A percentile compares a stretch with the other conserved stretches of the same genome.
These are phyloP conservation scores for Pristionchus fissidentatus DNA, from an alignment of 2,888 invertebrate species.

Conservation along the genomic window DNA sequence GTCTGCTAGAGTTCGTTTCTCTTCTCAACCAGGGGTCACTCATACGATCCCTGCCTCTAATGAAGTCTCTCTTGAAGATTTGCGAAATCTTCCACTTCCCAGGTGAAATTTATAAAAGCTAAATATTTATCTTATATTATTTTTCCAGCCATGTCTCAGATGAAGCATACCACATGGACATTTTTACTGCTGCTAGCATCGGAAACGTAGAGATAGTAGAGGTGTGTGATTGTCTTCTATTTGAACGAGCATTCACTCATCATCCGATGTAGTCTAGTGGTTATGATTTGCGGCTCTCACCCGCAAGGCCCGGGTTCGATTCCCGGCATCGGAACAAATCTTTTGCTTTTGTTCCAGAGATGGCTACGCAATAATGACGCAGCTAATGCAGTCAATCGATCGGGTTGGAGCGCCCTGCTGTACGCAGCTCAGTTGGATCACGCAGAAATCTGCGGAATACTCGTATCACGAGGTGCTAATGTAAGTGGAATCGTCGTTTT, in stretches of 20 bases:
- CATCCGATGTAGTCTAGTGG: conserved; percentile 38
- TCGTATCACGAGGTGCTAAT: conserved; percentile 88
- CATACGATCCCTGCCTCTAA: conserved; percentile 19
- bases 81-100: conserved; percentile 25
- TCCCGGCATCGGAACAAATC: conserved; percentile 55
- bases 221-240: conserved; percentile 16
- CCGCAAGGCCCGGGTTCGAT: conserved; percentile 57
- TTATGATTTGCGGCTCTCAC: conserved; percentile 35
- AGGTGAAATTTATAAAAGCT: neutral
- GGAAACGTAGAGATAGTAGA: conserved; percentile 58
- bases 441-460: conserved; percentile 85
- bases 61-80: conserved; percentile 20
- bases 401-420: conserved; percentile 95
- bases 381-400: neutral
- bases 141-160: conserved; percentile 49
- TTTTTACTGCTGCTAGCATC: conserved; percentile 64
- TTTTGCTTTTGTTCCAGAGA: neutral
- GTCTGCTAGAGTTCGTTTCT: conserved; percentile 45
- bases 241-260: neutral
- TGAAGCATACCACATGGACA: conserved; percentile 58
- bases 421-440: conserved; percentile 96
- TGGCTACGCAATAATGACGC: conserved; percentile 29
- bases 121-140: conserved; percentile 4
- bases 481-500: conserved; percentile 46
- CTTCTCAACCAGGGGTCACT: conserved; percentile 41